A percentile compares a stretch with the other conserved stretches of the same genome.
These are phyloP conservation scores for Caligus rogercresseyi DNA, from an alignment of 1,140 invertebrate species.

Conservation along the genomic window DNA sequence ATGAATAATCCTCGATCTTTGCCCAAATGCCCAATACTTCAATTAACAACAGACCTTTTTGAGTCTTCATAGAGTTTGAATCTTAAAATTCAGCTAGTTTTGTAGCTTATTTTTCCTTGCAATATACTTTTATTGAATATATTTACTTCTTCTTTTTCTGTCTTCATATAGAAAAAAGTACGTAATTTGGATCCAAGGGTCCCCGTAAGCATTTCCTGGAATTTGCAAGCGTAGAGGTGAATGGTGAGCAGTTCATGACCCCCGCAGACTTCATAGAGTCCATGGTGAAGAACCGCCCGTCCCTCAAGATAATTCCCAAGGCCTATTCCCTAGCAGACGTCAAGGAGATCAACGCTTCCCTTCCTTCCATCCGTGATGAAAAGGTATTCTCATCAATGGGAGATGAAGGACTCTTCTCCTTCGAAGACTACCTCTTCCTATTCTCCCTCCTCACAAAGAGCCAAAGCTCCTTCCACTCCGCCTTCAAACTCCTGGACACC, in stretches of 20 bases:
- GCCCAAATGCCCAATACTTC: too few species aligned
- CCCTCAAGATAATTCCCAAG: neutral
- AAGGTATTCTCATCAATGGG: neutral
- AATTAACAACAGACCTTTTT: too few species aligned
- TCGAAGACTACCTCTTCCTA: neutral
- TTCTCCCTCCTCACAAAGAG: neutral
- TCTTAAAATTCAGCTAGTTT: too few species aligned
- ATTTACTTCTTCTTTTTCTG: neutral
- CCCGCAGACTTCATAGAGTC: neutral
- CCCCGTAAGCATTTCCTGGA: neutral
- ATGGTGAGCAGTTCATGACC: neutral
- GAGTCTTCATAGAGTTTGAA: too few species aligned
- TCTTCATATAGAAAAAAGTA: too few species aligned
- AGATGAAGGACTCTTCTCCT: neutral
- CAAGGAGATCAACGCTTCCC: neutral
- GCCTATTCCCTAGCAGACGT: neutral
- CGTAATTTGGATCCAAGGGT: too few species aligned
- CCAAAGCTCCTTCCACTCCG: neutral
- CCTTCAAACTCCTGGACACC: neutral
- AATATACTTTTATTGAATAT: neutral
- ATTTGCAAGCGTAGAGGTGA: neutral
- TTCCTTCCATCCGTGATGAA: neutral
- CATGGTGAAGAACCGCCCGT: neutral
- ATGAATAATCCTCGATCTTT: too few species aligned
- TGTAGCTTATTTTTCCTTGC: too few species aligned